Conservation (phyloP, 1,140 invertebrate species). For the Zaprionus africanus region DNA sequence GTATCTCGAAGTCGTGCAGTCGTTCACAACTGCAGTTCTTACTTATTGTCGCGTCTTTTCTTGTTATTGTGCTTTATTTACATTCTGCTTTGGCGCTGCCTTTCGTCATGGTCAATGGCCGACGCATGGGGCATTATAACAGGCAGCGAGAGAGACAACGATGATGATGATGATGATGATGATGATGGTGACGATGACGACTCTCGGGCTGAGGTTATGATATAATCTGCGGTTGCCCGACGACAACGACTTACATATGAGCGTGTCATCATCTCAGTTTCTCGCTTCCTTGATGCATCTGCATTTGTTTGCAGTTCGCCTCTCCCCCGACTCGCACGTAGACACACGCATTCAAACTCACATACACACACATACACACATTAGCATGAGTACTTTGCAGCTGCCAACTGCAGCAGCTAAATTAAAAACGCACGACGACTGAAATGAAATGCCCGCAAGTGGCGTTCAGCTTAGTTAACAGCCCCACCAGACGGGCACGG, state of each 20-base stretch:
- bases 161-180: constrained; percentile 11
- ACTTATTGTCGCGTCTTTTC: constrained; percentile 43
- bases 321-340: constrained; percentile 3
- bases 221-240: constrained; percentile 71
- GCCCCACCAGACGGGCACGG: constrained; percentile 14
- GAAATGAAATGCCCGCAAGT: constrained; percentile 49
- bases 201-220: constrained; percentile 58
- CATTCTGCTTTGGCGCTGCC: constrained; percentile 68
- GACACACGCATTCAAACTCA: constrained; percentile 3
- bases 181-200: constrained; percentile 38
- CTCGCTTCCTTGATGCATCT: constrained; percentile 32
- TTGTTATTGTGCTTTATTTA: constrained; percentile 76
- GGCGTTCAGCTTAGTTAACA: constrained; percentile 62
- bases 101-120: constrained; percentile 79
- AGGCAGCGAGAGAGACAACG: constrained; percentile 12
- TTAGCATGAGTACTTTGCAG: constrained; percentile 44
- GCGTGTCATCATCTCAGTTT: constrained; percentile 50
- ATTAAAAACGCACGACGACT: constrained; percentile 62
- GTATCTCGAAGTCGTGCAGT: constrained; percentile 23
- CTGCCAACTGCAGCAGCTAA: constrained; percentile 60
- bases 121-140: constrained; percentile 58
- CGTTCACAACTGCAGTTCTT: constrained; percentile 23
- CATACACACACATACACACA: neutral
- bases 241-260: constrained; percentile 49
- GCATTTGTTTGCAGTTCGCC: constrained; percentile 35